Evolutionary conservation across 2,888 invertebrate genomes (phyloP).

Genomic region (Trypoxylon attenuatum): DNA sequence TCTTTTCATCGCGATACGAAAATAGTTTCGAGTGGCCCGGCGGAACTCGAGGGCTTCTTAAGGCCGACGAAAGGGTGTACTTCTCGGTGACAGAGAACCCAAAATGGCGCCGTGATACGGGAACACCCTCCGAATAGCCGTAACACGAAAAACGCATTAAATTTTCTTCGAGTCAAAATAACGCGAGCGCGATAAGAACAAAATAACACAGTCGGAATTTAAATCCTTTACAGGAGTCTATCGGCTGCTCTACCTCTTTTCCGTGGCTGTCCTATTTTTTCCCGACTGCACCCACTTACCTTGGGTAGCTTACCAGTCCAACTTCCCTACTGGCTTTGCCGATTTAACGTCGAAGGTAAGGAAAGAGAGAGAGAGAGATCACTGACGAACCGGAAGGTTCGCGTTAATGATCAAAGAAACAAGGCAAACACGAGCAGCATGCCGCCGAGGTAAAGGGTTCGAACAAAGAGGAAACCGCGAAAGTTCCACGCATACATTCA

Average conservation of each 20-base stretch:
- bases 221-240: background rate
- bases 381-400: constrained; percentile 5
- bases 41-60: constrained; percentile 61
- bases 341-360: background rate
- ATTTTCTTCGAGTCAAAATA: constrained; percentile 48
- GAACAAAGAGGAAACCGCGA: constrained; percentile 12
- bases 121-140: constrained; percentile 43
- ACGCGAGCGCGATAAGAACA: constrained; percentile 17
- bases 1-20: constrained; percentile 62
- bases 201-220: background rate
- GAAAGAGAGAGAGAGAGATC: constrained; percentile 3
- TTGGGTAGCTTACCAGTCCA: background rate
- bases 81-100: constrained; percentile 58
- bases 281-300: background rate
- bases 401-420: constrained; percentile 36
- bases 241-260: background rate
- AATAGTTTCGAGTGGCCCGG: constrained; percentile 62
- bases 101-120: constrained; percentile 57
- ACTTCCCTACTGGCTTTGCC: background rate
- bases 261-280: background rate
- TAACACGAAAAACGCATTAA: constrained; percentile 59
- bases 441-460: background rate
- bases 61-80: constrained; percentile 59
- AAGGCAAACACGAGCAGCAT: background rate
- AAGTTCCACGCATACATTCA: constrained; percentile 39